Conservation (phyloP, 2,797 vertebrate genomes). For the Muscicapa striata region DNA sequence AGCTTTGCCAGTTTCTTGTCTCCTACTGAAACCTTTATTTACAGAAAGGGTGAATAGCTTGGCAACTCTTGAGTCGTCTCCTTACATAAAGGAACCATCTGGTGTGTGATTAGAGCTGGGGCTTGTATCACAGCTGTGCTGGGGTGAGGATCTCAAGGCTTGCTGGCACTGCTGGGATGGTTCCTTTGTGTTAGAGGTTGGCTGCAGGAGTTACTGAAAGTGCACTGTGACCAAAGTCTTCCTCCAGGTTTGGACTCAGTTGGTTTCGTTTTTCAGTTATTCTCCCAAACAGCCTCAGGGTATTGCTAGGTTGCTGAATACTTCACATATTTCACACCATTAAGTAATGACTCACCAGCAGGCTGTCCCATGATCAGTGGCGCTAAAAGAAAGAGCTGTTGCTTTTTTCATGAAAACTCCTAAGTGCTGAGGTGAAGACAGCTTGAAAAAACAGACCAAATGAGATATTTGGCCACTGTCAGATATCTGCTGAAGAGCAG, state of each 20-base stretch:
- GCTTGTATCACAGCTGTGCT: neutral
- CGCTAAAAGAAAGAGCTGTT: neutral
- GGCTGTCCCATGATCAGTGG: neutral
- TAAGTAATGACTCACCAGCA: neutral
- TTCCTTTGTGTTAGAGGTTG: neutral
- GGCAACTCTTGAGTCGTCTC: constrained; percentile 41
- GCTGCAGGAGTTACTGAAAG: neutral
- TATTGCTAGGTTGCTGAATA: neutral
- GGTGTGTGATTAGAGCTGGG: constrained; percentile 43
- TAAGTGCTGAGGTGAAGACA: neutral
- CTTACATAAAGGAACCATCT: constrained; percentile 56
- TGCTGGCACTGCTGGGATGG: neutral
- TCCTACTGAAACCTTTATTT: constrained; percentile 44
- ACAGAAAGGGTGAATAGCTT: constrained; percentile 64
- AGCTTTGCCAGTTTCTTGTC: constrained; percentile 29
- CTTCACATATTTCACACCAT: neutral
- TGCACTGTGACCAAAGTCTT: neutral
- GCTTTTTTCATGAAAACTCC: neutral
- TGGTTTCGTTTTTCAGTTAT: neutral
- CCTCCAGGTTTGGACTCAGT: neutral
- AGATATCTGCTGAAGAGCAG: neutral
- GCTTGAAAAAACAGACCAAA: neutral
- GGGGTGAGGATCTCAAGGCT: neutral
- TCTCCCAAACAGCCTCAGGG: neutral
- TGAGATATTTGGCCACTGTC: neutral